Base-by-base conservation (phyloP, 2,113 vertebrate genomes). In the Mesitornis unicolor region DNA sequence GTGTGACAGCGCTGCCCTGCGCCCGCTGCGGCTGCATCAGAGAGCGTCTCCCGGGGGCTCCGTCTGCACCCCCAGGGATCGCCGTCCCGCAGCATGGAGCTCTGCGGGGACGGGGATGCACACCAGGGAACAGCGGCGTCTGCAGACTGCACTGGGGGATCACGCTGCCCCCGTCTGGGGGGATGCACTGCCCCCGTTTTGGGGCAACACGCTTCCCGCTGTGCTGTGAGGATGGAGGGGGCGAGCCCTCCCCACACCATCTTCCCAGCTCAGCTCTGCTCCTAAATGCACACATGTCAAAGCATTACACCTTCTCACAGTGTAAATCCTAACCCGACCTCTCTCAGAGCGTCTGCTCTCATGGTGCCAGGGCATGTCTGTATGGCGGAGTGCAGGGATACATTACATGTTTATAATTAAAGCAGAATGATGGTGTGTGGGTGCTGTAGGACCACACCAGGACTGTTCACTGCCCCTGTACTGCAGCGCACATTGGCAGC, bases 41-140 rank as follows among this genome's bases (percentile, higher is more conserved):
- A 89, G 81, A 69, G 36, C 84, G 48, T 74, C 84, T 83, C 76
- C 94, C 91, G 1, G 10, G 84, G 87, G 65, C 56, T 90, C 53
- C 47, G 19, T 12, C 47, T 48, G n/a, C n/a, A n/a, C n/a, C n/a
- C n/a, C n/a, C n/a, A n/a, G n/a, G n/a, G 38, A 47, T 33, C 86
- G 79, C 71, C 83, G 45, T 77, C 68, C 91, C 22, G 92, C 89
- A 90, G 24, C n/a, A n/a, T n/a, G n/a, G n/a, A n/a, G n/a, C n/a
- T n/a, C n/a, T n/a, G n/a, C n/a, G n/a, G n/a, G n/a, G n/a, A n/a
- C n/a, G n/a, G n/a, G 75, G 89, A 80, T 40, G 84, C 82, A 59
- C 50, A 59, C 50, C 79, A 70, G 92, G 87, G 43, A 89, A 80
- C 75, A 92, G 84, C 78, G 35, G 48, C 93, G 13, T 83, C 91